Conservation (phyloP, 2,888 invertebrate species). For the Drosophila neonasuta region DNA sequence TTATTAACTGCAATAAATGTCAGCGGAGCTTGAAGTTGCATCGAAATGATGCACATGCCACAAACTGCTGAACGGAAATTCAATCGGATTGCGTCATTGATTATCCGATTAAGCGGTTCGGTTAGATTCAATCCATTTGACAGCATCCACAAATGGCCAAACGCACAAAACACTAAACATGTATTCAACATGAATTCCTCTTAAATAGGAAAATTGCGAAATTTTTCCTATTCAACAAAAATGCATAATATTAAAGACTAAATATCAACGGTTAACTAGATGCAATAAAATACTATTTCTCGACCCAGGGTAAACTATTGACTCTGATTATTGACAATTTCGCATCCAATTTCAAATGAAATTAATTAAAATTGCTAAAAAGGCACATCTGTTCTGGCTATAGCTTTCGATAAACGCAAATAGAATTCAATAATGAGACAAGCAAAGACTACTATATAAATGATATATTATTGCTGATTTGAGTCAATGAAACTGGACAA, state of each 20-base stretch:
- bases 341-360: background rate
- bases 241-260: background rate
- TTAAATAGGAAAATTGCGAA: background rate
- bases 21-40: conserved; percentile 50
- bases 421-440: too few species aligned
- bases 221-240: background rate
- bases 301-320: background rate
- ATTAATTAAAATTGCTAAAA: too few species aligned
- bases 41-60: conserved; percentile 37
- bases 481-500: too few species aligned
- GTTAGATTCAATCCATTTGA: conserved; percentile 10
- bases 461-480: too few species aligned
- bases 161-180: background rate
- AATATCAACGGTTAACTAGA: background rate
- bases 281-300: background rate
- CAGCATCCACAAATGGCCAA: background rate
- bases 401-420: too few species aligned
- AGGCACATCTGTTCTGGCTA: too few species aligned
- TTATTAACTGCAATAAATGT: conserved; percentile 73
- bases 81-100: conserved; percentile 11
- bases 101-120: conserved; percentile 9
- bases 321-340: background rate
- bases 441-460: too few species aligned
- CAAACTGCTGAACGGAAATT: conserved; percentile 9
- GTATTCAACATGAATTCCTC: background rate